Evolutionary conservation across 2,113 vertebrate species (phyloP).

Genomic region (Apodemus sylvaticus): DNA sequence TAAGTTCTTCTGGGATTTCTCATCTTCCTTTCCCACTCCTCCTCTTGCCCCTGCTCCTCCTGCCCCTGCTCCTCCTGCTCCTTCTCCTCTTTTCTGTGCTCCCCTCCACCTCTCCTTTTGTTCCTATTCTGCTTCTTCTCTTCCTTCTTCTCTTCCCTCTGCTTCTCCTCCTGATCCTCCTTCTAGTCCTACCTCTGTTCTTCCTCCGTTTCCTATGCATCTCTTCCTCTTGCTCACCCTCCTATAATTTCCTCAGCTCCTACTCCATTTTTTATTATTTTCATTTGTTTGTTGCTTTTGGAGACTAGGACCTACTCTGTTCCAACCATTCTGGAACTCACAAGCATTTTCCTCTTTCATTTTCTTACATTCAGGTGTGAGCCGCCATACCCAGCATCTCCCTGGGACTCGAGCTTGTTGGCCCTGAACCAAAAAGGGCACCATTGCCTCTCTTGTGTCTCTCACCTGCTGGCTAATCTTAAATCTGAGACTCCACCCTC

Average conservation of each 20-base stretch:
- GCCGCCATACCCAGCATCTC: background rate
- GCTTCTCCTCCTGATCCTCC: background rate
- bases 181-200: background rate
- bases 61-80: rapidly evolving
- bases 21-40: background rate
- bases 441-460: background rate
- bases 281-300: background rate
- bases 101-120: background rate
- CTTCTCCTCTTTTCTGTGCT: too few species aligned
- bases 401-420: background rate
- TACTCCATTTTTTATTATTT: background rate
- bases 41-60: background rate
- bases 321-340: background rate
- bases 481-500: background rate
- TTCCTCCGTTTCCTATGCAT: too few species aligned
- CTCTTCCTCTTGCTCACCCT: background rate
- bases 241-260: background rate
- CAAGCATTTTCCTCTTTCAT: background rate
- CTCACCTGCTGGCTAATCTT: background rate
- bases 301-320: background rate
- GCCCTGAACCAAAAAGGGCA: too few species aligned
- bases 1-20: background rate
- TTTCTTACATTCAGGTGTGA: background rate
- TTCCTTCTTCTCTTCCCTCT: background rate
- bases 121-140: background rate